Evolutionary conservation across 2,113 vertebrate genomes (phyloP).

Genomic region (Steatornis caripensis): DNA sequence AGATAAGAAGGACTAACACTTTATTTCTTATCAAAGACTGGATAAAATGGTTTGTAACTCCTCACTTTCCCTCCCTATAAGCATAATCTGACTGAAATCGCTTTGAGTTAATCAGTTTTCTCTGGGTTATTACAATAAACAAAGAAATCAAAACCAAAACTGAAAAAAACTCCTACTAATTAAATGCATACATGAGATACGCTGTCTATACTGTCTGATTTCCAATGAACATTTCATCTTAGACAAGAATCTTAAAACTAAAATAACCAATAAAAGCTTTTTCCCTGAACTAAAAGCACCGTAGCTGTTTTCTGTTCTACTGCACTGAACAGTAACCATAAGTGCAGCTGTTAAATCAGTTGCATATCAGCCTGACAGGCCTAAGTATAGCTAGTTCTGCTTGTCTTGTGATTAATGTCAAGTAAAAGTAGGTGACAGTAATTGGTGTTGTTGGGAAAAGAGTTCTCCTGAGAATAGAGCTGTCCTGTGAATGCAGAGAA

Average conservation of each 20-base stretch:
- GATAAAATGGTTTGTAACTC: background rate
- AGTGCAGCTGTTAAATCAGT: slow-evolving; percentile 3
- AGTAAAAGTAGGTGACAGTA: slow-evolving; percentile 40
- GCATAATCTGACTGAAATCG: background rate
- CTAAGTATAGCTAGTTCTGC: slow-evolving; percentile 30
- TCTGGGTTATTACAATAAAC: background rate
- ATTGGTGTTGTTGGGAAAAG: slow-evolving; percentile 22
- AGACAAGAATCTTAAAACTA: background rate
- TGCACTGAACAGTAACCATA: background rate
- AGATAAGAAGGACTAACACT: background rate
- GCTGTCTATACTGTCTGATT: background rate
- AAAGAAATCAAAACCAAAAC: background rate
- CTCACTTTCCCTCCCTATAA: background rate
- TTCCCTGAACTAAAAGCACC: background rate
- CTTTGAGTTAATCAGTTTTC: background rate
- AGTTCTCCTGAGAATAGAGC: background rate
- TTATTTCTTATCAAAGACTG: background rate
- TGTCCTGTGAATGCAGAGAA: background rate
- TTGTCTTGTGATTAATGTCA: slow-evolving; percentile 9
- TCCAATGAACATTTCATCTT: background rate
- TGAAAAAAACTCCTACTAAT: accelerated
- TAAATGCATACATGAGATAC: background rate
- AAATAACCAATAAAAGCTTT: background rate
- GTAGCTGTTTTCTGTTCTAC: background rate
- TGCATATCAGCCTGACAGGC: background rate